phyloP scores from a whole-genome alignment of 92 coral and sea anemone species.

The Zoanthus solanderi region DNA sequence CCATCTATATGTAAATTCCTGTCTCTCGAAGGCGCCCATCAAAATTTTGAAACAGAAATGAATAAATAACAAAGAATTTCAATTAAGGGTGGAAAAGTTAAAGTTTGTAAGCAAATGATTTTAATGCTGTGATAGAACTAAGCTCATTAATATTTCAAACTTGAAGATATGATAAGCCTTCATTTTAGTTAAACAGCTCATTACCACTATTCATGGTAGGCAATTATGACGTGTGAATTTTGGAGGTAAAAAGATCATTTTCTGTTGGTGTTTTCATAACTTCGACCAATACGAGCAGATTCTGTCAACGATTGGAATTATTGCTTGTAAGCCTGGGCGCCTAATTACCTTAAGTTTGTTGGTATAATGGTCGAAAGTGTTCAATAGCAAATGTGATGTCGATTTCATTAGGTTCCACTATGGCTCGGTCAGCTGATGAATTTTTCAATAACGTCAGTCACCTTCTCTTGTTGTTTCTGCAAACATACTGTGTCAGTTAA shows the following conservation, averaged over 20 bases:
- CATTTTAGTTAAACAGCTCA: slow-evolving; percentile 49
- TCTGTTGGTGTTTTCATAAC: slow-evolving; percentile 37
- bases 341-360: slow-evolving; percentile 43
- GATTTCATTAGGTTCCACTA: slow-evolving; percentile 51
- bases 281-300: slow-evolving; percentile 39
- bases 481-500: slow-evolving; percentile 50
- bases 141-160: slow-evolving; percentile 53
- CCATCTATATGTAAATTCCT: slow-evolving; percentile 49
- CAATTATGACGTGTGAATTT: slow-evolving; percentile 53
- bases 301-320: slow-evolving; percentile 38
- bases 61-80: slow-evolving; percentile 22
- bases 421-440: slow-evolving; percentile 54
- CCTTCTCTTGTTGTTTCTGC: slow-evolving; percentile 52
- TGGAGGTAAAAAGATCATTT: slow-evolving; percentile 53
- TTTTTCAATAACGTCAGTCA: slow-evolving; percentile 53
- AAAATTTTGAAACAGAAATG: slow-evolving; percentile 23
- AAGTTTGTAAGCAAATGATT: slow-evolving; percentile 36
- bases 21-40: slow-evolving; percentile 31
- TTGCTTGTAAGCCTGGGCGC: slow-evolving; percentile 23
- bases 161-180: slow-evolving; percentile 48
- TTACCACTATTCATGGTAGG: slow-evolving; percentile 41
- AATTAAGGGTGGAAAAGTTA: slow-evolving; percentile 31
- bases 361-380: slow-evolving; percentile 40
- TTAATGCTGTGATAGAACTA: slow-evolving; percentile 40
- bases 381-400: slow-evolving; percentile 50